Evolutionary conservation across 1,140 invertebrate species (phyloP), one percentile per base, ranked within the genome.

Genomic region (Rhagoletis zephyria): DNA sequence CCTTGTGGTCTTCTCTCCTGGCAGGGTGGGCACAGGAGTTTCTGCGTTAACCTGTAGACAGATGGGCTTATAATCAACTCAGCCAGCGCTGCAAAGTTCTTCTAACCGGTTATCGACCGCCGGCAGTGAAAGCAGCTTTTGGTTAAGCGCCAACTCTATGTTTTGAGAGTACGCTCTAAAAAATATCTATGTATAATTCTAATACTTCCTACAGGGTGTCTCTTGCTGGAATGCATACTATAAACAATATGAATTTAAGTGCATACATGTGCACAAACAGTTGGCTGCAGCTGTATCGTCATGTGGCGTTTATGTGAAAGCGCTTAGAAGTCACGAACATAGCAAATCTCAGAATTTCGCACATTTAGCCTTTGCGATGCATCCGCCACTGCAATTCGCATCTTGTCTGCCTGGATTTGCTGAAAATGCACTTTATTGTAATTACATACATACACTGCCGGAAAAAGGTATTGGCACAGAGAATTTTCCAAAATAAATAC

Each of bases 281-380:
- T 51, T 81, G 74, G 45, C 74, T 51, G 48, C 48, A 81, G 48
- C 74, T 51, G 45, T 30, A 42, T 12, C 4, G 70, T 12, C 70
- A 48, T 74, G n/a, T 81, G 74, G 74, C 48, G 6, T 81, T 56
- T 51, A 51, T 81, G 51, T 16, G 74, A 81, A 81, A 81, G 19
- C 45, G 74, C 74, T 81, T 56, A 81, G 74, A 81, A 81, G 74
- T 81, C 45, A 81, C 74, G 74, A n/a, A 77, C n/a, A n/a, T 19
- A 51, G 9, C 5, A 81, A 81, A 81, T 81, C 48, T 81, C 74
- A 81, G 74, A 81, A 74, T 81, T 30, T 81, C 30, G 16, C 48
- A 19, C 30, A 81, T 81, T 81, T 81, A 81, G 74, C 74, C 74
- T 81, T 81, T 81, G 74, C 16, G 48, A 56, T 51, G 19, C 74